phyloP scores from a whole-genome alignment of 2,797 vertebrate species.

The Alcedo atthis region DNA sequence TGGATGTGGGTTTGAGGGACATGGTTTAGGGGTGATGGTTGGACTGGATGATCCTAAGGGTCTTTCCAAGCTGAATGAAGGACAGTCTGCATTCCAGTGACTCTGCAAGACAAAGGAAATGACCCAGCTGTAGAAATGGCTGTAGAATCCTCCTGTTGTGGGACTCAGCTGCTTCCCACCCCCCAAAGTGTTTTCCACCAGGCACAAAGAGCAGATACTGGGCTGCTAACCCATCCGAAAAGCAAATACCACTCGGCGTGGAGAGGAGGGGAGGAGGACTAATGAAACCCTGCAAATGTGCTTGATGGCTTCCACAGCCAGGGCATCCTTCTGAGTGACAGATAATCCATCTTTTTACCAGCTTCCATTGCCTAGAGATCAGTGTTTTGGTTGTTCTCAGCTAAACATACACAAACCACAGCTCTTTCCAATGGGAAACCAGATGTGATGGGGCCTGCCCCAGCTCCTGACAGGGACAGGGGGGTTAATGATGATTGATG shows the following conservation, averaged over 20 bases:
- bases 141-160: not conserved
- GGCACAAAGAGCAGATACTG: constrained; percentile 59
- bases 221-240: constrained; percentile 60
- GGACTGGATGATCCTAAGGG: no score
- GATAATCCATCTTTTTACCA: constrained; percentile 82
- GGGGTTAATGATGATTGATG: constrained; percentile 89
- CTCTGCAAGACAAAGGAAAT: not conserved
- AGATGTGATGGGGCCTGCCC: constrained; percentile 81
- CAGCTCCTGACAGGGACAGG: constrained; percentile 69
- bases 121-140: not conserved
- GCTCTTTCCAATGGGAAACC: constrained; percentile 82
- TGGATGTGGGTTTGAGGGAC: no score
- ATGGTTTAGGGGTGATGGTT: no score
- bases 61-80: no score
- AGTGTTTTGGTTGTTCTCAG: constrained; percentile 75
- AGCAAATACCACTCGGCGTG: not conserved
- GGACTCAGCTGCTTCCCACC: not conserved
- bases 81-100: no score
- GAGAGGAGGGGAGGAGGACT: not conserved
- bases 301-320: constrained; percentile 73
- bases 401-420: constrained; percentile 72
- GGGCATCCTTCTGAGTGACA: constrained; percentile 76
- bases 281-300: constrained; percentile 50
- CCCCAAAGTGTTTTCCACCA: constrained; percentile 41
- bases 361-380: constrained; percentile 74